Percentiles rank a stretch among this genome's conserved stretches.
Conservation (phyloP, 2,113 vertebrate species). For the Pollimyrus isidori region DNA sequence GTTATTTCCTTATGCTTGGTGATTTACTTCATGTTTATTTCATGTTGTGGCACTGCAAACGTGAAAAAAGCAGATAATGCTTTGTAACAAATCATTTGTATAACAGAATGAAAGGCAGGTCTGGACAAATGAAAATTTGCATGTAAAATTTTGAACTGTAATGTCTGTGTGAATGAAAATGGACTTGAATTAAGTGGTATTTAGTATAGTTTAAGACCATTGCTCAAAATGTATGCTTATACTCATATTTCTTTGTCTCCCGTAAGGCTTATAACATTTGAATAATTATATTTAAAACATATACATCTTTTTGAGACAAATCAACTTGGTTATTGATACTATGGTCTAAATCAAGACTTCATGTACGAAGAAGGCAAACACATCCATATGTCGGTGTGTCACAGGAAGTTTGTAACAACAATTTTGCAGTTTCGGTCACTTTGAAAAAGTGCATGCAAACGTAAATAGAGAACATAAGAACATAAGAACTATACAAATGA, state of each 20-base stretch:
- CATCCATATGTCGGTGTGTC: not conserved
- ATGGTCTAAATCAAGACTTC: not conserved
- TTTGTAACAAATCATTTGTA: not conserved
- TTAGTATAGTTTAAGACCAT: not conserved
- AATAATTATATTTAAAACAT: not conserved
- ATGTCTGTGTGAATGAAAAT: not conserved
- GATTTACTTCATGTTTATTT: not conserved
- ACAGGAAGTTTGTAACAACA: not conserved
- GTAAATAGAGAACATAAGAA: no score
- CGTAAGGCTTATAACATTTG: not conserved
- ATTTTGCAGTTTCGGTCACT: not conserved
- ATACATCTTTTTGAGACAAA: not conserved
- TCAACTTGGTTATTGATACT: not conserved
- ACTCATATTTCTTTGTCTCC: not conserved
- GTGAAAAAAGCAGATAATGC: not conserved
- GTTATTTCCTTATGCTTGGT: not conserved
- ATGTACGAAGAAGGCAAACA: not conserved
- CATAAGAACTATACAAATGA: no score
- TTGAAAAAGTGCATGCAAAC: no score
- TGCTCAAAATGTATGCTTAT: not conserved
- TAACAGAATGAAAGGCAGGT: not conserved
- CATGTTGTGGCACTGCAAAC: not conserved
- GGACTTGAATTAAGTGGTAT: not conserved
- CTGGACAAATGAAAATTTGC: not conserved
- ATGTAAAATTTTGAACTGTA: not conserved